These are phyloP conservation scores for Syngnathus rostellatus DNA, from an alignment of 2,797 vertebrate species.

Conservation along the genomic window DNA sequence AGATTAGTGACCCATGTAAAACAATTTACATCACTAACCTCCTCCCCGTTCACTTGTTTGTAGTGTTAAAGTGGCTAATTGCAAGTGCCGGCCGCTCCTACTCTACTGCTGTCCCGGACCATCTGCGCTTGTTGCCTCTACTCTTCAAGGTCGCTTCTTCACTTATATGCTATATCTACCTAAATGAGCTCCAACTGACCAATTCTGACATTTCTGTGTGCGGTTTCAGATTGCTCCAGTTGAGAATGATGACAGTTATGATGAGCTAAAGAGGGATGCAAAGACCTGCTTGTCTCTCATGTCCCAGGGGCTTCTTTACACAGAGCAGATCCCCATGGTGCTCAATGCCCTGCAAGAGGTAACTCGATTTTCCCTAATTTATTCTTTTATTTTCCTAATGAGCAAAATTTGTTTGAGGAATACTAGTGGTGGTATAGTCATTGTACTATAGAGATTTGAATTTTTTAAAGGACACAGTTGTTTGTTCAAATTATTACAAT, in stretches of 20 bases:
- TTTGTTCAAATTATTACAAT: neutral
- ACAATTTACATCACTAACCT: neutral
- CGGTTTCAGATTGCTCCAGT: slow-evolving; percentile 86
- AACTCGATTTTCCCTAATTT: neutral
- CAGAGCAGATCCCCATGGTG: slow-evolving; percentile 91
- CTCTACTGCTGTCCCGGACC: slow-evolving; percentile 86
- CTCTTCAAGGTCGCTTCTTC: slow-evolving; percentile 82
- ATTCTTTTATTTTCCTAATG: neutral
- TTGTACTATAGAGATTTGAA: neutral
- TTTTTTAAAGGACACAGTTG: neutral
- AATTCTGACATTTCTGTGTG: neutral
- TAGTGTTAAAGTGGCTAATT: slow-evolving; percentile 96
- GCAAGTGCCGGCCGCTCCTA: slow-evolving; percentile 91
- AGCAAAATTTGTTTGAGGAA: neutral
- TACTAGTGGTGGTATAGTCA: neutral
- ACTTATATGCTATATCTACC: neutral
- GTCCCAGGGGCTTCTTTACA: slow-evolving; percentile 94
- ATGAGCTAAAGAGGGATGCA: slow-evolving; percentile 95
- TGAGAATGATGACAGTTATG: slow-evolving; percentile 94
- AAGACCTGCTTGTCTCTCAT: slow-evolving; percentile 93
- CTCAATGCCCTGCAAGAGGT: slow-evolving; percentile 85
- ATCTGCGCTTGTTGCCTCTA: slow-evolving; percentile 86
- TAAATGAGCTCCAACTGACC: neutral
- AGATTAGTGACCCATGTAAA: neutral
- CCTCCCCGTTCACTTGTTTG: neutral